Evolutionary conservation across 1,140 invertebrate genomes (phyloP).

Genomic region (Drosophila parvula): DNA sequence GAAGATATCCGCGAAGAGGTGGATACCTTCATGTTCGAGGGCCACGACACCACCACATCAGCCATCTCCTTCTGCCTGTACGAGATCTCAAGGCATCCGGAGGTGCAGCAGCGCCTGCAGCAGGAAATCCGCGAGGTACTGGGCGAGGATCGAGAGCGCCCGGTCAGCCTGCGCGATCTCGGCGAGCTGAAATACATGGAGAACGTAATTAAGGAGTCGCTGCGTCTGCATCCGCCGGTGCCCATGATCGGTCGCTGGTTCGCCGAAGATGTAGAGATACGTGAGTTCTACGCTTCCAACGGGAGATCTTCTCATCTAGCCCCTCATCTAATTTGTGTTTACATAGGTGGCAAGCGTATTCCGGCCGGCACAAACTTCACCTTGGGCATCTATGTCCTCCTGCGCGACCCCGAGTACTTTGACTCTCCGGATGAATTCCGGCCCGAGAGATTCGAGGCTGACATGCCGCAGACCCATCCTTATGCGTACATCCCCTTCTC

Average conservation of each 20-base stretch:
- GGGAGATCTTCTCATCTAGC: too few species aligned
- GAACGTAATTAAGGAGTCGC: slow-evolving; percentile 87
- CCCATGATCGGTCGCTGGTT: slow-evolving; percentile 87
- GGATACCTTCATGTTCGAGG: slow-evolving; percentile 92
- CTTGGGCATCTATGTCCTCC: slow-evolving; percentile 84
- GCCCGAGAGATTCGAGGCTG: slow-evolving; percentile 87
- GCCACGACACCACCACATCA: slow-evolving; percentile 88
- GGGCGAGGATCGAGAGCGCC: slow-evolving; percentile 63
- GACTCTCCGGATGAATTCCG: slow-evolving; percentile 87
- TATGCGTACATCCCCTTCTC: slow-evolving; percentile 87
- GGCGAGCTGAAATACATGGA: slow-evolving; percentile 83
- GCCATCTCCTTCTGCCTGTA: slow-evolving; percentile 86
- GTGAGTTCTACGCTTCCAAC: slow-evolving; percentile 26
- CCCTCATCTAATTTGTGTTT: too few species aligned
- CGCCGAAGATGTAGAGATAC: slow-evolving; percentile 84
- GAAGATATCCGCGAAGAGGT: slow-evolving; percentile 90
- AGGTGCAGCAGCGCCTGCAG: slow-evolving; percentile 86
- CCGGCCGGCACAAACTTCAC: slow-evolving; percentile 82
- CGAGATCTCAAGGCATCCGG: slow-evolving; percentile 85
- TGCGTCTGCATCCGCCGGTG: slow-evolving; percentile 88
- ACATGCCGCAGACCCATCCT: slow-evolving; percentile 83
- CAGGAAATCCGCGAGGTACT: slow-evolving; percentile 86
- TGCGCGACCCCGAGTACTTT: slow-evolving; percentile 85
- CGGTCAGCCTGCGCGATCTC: slow-evolving; percentile 37
- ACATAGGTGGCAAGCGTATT: slow-evolving; percentile 79